These are phyloP conservation scores for Drosophila barbarae DNA, from an alignment of 2,888 invertebrate genomes.

Conservation along the genomic window DNA sequence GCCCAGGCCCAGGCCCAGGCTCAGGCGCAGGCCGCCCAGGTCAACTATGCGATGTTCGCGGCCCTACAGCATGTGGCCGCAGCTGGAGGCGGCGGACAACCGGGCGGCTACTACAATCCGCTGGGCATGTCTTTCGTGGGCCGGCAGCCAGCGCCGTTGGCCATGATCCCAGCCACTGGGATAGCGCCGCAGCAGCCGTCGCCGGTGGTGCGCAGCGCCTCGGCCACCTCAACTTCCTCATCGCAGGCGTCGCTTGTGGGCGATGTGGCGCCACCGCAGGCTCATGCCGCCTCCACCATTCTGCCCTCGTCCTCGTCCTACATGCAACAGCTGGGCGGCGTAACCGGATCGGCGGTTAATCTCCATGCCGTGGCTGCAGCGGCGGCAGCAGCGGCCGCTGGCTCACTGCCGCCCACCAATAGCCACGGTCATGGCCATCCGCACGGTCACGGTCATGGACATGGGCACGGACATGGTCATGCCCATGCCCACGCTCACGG, in stretches of 20 bases:
- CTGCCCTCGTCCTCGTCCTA: constrained; percentile 68
- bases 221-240: constrained; percentile 79
- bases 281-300: constrained; percentile 73
- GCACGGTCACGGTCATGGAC: constrained; percentile 26
- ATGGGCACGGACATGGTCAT: constrained; percentile 1
- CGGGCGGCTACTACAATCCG: constrained; percentile 77
- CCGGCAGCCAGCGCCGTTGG: constrained; percentile 50
- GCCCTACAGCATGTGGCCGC: constrained; percentile 74
- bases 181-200: constrained; percentile 65
- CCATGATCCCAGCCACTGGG: constrained; percentile 65
- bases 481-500: constrained; percentile 26
- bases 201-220: constrained; percentile 81
- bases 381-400: constrained; percentile 70
- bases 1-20: constrained; percentile 46
- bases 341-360: constrained; percentile 42
- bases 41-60: constrained; percentile 76
- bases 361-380: constrained; percentile 49
- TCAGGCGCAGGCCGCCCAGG: constrained; percentile 50
- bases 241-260: constrained; percentile 77
- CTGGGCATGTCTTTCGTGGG: constrained; percentile 73
- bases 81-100: constrained; percentile 50
- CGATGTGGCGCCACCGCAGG: constrained; percentile 78
- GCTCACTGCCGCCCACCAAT: constrained; percentile 78
- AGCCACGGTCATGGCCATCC: constrained; percentile 40
- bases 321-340: constrained; percentile 49